These are phyloP conservation scores for Hydroisotoma schaefferi DNA, from an alignment of 2,888 invertebrate species.

Conservation along the genomic window DNA sequence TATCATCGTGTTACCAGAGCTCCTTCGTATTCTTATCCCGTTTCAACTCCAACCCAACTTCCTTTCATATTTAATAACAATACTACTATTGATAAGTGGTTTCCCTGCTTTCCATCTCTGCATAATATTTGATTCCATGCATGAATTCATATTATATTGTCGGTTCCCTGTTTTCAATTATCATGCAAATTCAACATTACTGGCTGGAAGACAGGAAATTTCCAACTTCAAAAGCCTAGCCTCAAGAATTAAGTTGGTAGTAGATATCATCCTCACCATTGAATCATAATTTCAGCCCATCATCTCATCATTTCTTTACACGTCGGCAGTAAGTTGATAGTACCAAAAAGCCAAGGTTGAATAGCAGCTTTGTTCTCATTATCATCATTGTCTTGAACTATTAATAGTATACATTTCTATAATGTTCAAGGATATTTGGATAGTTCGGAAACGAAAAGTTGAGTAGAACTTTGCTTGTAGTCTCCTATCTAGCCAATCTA, in stretches of 20 bases:
- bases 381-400: not conserved
- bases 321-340: not conserved
- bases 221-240: constrained; percentile 14
- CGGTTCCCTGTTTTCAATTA: constrained; percentile 44
- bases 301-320: too few relatives aligned
- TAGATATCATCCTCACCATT: too few relatives aligned
- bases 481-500: too few relatives aligned
- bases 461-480: too few relatives aligned
- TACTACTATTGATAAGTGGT: not conserved
- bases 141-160: constrained; percentile 15
- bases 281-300: not conserved
- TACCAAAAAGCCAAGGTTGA: not conserved
- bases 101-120: not conserved
- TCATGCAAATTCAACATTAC: constrained; percentile 45
- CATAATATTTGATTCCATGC: constrained; percentile 5
- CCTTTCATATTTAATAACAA: not conserved
- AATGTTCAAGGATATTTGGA: too few relatives aligned
- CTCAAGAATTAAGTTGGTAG: too few relatives aligned
- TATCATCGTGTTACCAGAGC: not conserved
- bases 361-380: not conserved
- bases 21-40: constrained; percentile 7
- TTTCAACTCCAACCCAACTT: constrained; percentile 7
- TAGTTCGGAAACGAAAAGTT: too few relatives aligned
- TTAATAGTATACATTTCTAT: too few relatives aligned
- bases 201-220: constrained; percentile 31